Evolutionary conservation across 2,113 vertebrate species (phyloP), one percentile per base, ranked within the genome.

Genomic region (Anser brachyrhynchus): DNA sequence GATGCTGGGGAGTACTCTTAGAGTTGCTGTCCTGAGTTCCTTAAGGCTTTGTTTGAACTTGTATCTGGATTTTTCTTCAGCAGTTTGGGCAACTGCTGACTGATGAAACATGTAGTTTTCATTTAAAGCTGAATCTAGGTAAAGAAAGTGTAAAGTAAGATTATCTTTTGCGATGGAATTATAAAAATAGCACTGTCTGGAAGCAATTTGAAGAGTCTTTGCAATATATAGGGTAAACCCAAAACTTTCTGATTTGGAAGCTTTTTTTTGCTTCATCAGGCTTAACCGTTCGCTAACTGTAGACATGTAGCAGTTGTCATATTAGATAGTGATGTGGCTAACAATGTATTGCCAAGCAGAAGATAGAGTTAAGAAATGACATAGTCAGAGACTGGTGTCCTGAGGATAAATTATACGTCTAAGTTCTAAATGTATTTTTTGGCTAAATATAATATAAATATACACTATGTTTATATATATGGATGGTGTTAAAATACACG

Each of bases 141-240:
- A 44, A 64, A 20, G 16, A 94, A 66, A 15, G 29, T 58, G 16
- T 64, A 54, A 79, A 94, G 62, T 41, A 96, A 65, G 85, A 79
- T 95, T 92, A 92, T 25, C 44, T 97, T 93, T 80, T 84, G 76
- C 90, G 95, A 81, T 84, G 92, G 78, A 95, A 54, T 52, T 83
- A 59, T 81, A 94, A 93, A 97, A 96, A 96, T 95, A 96, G 87
- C 72, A 22, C 11, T 61, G 57, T 95, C 96, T 97, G 96, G 96
- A 97, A 96, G 91, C 73, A 90, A 91, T 97, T 93, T 95, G 73
- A 90, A 91, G 39, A 71, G 90, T 43, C 35, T 19, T 66, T 94
- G 74, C 90, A 84, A 92, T 87, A 94, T 90, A 57, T 82, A 91
- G 59, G 84, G 65, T 11, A 20, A 8, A 18, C 35, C 52, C 1